Conservation (phyloP, 2,888 invertebrate species). For the Halictus ligatus region DNA sequence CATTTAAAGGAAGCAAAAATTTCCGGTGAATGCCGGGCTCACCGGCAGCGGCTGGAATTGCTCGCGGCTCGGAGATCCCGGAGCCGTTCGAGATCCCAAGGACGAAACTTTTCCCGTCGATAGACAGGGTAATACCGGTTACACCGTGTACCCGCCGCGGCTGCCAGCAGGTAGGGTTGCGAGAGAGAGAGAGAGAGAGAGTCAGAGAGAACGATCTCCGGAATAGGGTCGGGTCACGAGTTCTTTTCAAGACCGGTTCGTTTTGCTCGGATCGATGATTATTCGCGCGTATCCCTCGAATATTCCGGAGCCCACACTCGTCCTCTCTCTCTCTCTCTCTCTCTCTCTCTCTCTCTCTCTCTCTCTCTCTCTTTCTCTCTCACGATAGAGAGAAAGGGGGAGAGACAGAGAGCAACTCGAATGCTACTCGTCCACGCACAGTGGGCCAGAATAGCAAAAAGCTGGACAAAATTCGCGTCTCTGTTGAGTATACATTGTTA, state of each 20-base stretch:
- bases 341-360: background rate
- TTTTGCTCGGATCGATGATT: constrained; percentile 14
- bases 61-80: background rate
- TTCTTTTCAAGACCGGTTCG: constrained; percentile 18
- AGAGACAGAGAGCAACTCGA: background rate
- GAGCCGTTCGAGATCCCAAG: background rate
- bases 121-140: background rate
- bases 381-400: background rate
- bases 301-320: background rate
- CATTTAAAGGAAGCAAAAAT: constrained; percentile 48
- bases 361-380: background rate
- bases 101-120: constrained; percentile 5
- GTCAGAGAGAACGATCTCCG: background rate
- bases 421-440: background rate
- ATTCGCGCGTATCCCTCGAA: constrained; percentile 14
- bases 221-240: background rate
- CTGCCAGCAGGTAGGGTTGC: background rate
- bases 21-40: constrained; percentile 31
- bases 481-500: background rate
- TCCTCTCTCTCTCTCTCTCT: background rate
- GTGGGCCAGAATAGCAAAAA: background rate
- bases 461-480: background rate
- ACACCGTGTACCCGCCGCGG: background rate
- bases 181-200: background rate
- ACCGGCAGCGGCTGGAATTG: constrained; percentile 18